phyloP scores from a whole-genome alignment of 2,888 invertebrate species.

The Julus scandinavius region DNA sequence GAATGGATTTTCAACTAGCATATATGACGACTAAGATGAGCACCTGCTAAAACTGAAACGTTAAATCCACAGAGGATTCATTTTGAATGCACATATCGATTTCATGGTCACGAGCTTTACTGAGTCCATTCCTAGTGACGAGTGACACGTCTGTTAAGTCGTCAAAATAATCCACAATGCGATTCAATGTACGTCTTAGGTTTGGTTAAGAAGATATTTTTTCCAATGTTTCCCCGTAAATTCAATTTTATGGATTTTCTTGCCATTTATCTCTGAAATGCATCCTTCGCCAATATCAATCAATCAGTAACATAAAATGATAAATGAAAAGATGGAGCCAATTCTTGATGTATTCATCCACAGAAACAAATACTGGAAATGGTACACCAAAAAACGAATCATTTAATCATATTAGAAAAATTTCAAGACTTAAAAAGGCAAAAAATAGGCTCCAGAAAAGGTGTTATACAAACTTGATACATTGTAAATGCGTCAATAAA shows the following conservation, averaged over 20 bases:
- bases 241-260: not conserved
- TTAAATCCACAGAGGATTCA: not conserved
- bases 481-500: no score
- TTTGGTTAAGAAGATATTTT: not conserved
- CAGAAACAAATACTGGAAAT: not conserved
- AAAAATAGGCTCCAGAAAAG: no score
- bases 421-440: no score
- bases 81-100: not conserved
- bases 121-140: not conserved
- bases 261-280: not conserved
- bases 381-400: no score
- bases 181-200: not conserved
- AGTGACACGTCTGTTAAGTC: constrained; percentile 11
- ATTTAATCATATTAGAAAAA: no score
- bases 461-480: no score
- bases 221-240: not conserved
- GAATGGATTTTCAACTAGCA: not conserved
- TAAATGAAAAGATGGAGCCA: not conserved
- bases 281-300: not conserved
- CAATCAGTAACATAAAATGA: not conserved
- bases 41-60: not conserved
- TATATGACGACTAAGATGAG: not conserved
- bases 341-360: not conserved
- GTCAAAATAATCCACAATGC: not conserved
- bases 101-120: not conserved